These are phyloP conservation scores for Anolis apletophallus DNA, from an alignment of 2,797 vertebrate species.

Conservation along the genomic window DNA sequence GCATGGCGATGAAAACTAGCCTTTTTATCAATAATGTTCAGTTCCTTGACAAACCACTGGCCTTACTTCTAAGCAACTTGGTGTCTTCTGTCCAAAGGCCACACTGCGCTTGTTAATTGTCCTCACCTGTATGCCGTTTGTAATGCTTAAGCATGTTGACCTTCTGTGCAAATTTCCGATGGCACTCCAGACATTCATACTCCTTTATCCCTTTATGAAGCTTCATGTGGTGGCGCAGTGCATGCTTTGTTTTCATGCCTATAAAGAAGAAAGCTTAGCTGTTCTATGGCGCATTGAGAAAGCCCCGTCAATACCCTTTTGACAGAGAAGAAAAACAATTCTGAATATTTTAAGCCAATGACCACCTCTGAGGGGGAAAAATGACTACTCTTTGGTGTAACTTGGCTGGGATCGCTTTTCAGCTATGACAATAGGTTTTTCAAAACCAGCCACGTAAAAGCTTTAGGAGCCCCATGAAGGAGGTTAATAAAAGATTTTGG, in stretches of 20 bases:
- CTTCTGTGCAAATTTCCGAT: conserved; percentile 97
- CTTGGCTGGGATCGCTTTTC: not conserved
- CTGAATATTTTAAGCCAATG: not conserved
- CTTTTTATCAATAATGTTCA: not conserved
- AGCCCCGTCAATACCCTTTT: not conserved
- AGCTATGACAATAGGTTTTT: not conserved
- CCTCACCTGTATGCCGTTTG: conserved; percentile 94
- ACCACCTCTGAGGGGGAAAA: not conserved
- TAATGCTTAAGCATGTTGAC: conserved; percentile 99
- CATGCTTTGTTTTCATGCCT: conserved; percentile 99
- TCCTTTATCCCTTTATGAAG: conserved; percentile 99
- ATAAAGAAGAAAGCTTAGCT: not conserved
- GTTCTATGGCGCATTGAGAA: not conserved
- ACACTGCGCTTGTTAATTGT: not conserved
- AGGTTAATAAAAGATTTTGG: not conserved
- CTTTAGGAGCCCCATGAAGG: not conserved
- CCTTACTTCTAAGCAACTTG: not conserved
- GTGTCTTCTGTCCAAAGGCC: not conserved
- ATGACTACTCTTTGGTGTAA: not conserved
- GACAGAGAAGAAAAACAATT: not conserved
- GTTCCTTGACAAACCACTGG: not conserved
- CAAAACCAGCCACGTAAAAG: not conserved
- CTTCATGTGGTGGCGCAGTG: conserved; percentile 98
- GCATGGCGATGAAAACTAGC: not conserved
- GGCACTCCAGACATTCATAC: conserved; percentile 96